Percentiles rank a stretch among this genome's conserved stretches.
phyloP scores from a whole-genome alignment of 2,888 invertebrate genomes.

The Sycophila texana region DNA sequence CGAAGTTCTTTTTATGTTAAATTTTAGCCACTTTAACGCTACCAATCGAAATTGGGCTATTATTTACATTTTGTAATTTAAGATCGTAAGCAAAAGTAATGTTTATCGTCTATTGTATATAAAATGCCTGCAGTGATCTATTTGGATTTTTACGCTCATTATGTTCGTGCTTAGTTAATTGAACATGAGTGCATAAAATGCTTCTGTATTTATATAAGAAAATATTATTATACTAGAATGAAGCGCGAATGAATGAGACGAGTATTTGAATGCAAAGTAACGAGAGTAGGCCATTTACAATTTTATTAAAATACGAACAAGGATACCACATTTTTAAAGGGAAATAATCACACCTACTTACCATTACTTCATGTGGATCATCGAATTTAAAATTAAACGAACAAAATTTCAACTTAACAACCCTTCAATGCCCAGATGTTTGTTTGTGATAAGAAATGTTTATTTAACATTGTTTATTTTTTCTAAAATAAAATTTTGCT shows the following conservation, averaged over 20 bases:
- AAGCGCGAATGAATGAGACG: slow-evolving; percentile 25
- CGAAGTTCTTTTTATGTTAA: too few species aligned
- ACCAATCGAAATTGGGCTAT: too few species aligned
- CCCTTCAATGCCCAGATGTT: too few species aligned
- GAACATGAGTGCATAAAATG: slow-evolving; percentile 19
- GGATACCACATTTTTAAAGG: too few species aligned
- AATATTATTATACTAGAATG: slow-evolving; percentile 9
- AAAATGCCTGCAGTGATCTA: slow-evolving; percentile 26
- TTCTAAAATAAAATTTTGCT: too few species aligned
- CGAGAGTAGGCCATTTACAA: background rate
- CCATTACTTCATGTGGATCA: background rate
- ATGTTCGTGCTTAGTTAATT: slow-evolving; percentile 24
- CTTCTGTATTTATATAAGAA: slow-evolving; percentile 43
- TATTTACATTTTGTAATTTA: background rate
- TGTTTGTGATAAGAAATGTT: too few species aligned
- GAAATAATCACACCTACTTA: background rate
- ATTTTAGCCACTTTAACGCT: too few species aligned
- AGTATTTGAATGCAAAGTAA: slow-evolving; percentile 7
- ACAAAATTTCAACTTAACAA: too few species aligned
- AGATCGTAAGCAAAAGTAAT: background rate
- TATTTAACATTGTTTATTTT: background rate
- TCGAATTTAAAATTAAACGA: too few species aligned
- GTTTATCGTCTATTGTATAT: slow-evolving; percentile 32
- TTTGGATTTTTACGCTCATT: slow-evolving; percentile 40
- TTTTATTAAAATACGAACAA: slow-evolving; percentile 18